Evolutionary conservation across 2,113 vertebrate genomes (phyloP).

Genomic region (Mus spicilegus): DNA sequence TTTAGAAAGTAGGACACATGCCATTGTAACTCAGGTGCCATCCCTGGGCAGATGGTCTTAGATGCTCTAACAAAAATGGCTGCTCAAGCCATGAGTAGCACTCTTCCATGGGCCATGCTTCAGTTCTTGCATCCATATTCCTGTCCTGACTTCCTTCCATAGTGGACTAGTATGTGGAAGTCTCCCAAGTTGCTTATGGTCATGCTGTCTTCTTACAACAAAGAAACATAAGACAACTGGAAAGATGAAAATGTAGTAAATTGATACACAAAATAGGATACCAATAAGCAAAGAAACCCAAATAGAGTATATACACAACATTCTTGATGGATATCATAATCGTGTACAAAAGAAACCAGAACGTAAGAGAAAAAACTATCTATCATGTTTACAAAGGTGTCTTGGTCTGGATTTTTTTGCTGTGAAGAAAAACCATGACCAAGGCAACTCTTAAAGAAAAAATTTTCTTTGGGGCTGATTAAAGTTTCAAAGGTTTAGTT

Average conservation of each 20-base stretch:
- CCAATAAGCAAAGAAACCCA: slow-evolving; percentile 7
- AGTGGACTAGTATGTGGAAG: background rate
- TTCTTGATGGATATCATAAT: slow-evolving; percentile 17
- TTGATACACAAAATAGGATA: background rate
- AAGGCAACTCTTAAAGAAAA: no score
- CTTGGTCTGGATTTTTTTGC: no score
- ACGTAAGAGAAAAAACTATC: background rate
- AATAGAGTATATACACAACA: background rate
- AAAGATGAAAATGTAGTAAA: background rate
- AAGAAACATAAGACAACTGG: background rate
- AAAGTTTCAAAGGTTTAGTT: no score
- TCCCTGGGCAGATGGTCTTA: background rate
- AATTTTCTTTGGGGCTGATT: no score
- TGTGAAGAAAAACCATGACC: no score
- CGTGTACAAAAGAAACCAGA: background rate
- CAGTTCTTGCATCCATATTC: background rate
- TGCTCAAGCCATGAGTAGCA: background rate
- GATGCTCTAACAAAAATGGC: background rate
- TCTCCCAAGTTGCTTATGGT: background rate
- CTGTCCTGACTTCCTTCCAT: background rate
- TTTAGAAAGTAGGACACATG: slow-evolving; percentile 3
- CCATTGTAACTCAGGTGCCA: background rate
- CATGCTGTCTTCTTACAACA: background rate
- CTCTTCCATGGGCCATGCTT: background rate
- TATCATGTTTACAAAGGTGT: background rate